These are phyloP conservation scores for Apolygus lucorum DNA, from an alignment of 1,140 invertebrate genomes.

Conservation along the genomic window DNA sequence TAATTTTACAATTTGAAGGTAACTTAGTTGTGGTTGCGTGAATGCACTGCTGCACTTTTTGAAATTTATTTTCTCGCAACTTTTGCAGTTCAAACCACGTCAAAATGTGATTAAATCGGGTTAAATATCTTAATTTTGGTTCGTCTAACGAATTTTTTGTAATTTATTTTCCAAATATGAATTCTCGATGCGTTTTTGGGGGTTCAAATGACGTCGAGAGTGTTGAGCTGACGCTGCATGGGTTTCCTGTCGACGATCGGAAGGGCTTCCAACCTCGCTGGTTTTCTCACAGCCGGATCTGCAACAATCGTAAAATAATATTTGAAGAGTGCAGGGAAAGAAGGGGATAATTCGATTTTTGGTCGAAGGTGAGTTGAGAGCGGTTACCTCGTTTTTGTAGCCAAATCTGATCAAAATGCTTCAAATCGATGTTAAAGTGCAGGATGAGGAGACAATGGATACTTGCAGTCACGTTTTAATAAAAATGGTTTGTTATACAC, in stretches of 20 bases:
- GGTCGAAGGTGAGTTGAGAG: not conserved
- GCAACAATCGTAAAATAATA: no score
- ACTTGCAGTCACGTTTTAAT: not conserved
- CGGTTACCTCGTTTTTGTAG: not conserved
- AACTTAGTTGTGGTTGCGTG: no score
- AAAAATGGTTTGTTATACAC: not conserved
- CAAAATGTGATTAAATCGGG: no score
- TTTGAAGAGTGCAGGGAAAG: no score
- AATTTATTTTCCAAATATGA: no score
- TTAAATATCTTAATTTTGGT: no score
- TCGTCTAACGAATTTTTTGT: no score
- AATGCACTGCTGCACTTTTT: no score
- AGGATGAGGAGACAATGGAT: not conserved
- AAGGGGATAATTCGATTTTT: constrained; percentile 1
- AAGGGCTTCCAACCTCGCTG: constrained; percentile 31
- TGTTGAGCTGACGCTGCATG: constrained; percentile 31
- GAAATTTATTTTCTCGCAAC: no score
- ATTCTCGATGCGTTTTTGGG: no score
- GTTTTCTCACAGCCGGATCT: constrained; percentile 27
- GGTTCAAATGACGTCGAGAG: constrained; percentile 31
- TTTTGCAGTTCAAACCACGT: no score
- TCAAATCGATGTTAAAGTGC: not conserved
- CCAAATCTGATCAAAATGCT: not conserved
- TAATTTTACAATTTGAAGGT: no score
- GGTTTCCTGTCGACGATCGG: constrained; percentile 29